Percentiles rank a stretch among this genome's conserved stretches.
Evolutionary conservation across 2,797 vertebrate genomes (phyloP).

Genomic region (Pterois miles): DNA sequence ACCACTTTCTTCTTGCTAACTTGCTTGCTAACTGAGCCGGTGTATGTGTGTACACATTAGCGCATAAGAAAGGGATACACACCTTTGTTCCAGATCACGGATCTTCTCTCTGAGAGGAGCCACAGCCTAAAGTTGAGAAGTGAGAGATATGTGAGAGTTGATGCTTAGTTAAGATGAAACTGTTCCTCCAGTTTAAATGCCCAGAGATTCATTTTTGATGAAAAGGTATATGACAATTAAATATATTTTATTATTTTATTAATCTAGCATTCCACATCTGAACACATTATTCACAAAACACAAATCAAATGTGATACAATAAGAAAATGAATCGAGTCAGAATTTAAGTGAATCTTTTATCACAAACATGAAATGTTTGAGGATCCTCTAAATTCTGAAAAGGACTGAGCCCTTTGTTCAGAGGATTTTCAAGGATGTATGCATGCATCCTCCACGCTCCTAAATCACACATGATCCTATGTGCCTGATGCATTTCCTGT

Average conservation of each 20-base stretch:
- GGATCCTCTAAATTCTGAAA: too few relatives aligned
- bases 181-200: not conserved
- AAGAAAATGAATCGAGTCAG: too few relatives aligned
- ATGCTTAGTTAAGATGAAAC: not conserved
- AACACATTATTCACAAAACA: not conserved
- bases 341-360: too few relatives aligned
- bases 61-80: conserved; percentile 36
- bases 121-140: conserved; percentile 84
- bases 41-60: not conserved
- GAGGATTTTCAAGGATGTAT: too few relatives aligned
- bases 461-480: too few relatives aligned
- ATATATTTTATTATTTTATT: too few relatives aligned
- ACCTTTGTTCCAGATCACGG: conserved; percentile 97
- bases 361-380: too few relatives aligned
- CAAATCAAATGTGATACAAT: too few relatives aligned
- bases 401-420: too few relatives aligned
- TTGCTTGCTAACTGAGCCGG: not conserved
- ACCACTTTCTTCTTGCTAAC: too few relatives aligned
- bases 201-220: not conserved
- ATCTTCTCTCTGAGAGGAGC: conserved; percentile 97
- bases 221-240: not conserved
- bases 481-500: too few relatives aligned
- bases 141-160: not conserved
- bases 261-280: not conserved
- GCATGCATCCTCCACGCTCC: too few relatives aligned